Evolutionary conservation across 2,113 vertebrate genomes (phyloP).

Genomic region (Nesoenas mayeri): DNA sequence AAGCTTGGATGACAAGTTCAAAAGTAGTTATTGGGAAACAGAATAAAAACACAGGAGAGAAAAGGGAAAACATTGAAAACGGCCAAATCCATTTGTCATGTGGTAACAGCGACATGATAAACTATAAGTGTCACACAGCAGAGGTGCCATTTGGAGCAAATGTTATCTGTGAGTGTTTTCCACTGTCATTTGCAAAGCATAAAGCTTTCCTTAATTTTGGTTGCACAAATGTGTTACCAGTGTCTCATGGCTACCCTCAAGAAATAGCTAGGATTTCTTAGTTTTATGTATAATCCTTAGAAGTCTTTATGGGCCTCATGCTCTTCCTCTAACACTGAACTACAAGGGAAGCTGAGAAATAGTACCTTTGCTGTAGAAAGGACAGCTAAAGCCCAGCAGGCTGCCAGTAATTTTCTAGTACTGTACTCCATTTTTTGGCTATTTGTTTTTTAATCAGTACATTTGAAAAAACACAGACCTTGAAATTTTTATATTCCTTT

Average conservation of each 20-base stretch:
- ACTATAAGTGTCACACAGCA: fast-evolving
- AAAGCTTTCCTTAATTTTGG: neutral
- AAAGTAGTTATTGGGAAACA: neutral
- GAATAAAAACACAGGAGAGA: neutral
- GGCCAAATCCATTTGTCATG: neutral
- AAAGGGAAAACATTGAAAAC: neutral
- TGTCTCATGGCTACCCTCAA: neutral
- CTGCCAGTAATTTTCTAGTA: neutral
- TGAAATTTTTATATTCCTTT: neutral
- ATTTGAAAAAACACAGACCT: neutral
- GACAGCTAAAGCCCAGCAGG: neutral
- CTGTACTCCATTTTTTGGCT: neutral
- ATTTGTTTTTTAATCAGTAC: neutral
- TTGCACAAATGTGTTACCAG: neutral
- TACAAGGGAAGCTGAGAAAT: neutral
- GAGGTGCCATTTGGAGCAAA: neutral
- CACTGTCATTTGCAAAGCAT: neutral
- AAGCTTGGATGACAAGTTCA: slow-evolving; percentile 39
- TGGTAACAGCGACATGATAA: neutral
- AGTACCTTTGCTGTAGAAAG: neutral
- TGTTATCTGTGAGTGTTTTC: neutral
- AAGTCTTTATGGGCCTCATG: neutral
- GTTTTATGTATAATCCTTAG: neutral
- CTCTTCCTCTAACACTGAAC: neutral
- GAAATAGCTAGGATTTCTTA: neutral